phyloP scores from a whole-genome alignment of 2,113 vertebrate genomes.

The Nematolebias whitei region DNA sequence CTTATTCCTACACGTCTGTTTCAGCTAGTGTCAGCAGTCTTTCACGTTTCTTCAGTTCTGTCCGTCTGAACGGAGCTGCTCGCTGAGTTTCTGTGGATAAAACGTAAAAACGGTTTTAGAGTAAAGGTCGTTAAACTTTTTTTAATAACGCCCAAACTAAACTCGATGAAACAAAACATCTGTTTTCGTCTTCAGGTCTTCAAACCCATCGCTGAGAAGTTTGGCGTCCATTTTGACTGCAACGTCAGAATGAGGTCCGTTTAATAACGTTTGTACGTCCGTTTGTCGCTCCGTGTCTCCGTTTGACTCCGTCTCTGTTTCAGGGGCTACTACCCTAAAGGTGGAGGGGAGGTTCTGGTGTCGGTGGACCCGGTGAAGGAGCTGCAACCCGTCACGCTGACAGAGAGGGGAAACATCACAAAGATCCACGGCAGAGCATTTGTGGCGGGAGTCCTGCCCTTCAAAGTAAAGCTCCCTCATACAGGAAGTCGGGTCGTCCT shows the following conservation, averaged over 20 bases:
- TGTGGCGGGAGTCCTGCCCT: constrained; percentile 92
- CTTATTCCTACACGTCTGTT: too few relatives aligned
- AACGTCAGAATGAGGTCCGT: constrained; percentile 91
- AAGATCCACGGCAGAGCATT: constrained; percentile 94
- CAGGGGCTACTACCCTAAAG: constrained; percentile 96
- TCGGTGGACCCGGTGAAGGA: constrained; percentile 88
- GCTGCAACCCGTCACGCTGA: constrained; percentile 87
- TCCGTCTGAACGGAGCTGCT: too few relatives aligned
- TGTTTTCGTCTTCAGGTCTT: constrained; percentile 85
- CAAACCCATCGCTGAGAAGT: constrained; percentile 91
- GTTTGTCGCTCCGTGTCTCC: neutral
- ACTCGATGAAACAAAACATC: too few relatives aligned
- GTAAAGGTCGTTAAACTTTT: neutral
- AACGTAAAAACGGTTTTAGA: too few relatives aligned
- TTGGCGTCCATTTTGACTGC: constrained; percentile 90
- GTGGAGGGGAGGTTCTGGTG: constrained; percentile 89
- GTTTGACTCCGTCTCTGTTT: constrained; percentile 1
- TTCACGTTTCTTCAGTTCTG: too few relatives aligned
- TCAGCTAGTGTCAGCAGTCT: too few relatives aligned
- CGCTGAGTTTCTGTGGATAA: too few relatives aligned
- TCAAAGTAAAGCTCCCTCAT: constrained; percentile 82
- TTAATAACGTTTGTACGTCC: neutral
- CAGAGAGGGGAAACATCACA: constrained; percentile 89
- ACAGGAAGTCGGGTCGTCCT: too few relatives aligned
- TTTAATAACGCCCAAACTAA: too few relatives aligned